Base-by-base conservation (phyloP, 2,113 vertebrate genomes). In the Melospiza melodia region DNA sequence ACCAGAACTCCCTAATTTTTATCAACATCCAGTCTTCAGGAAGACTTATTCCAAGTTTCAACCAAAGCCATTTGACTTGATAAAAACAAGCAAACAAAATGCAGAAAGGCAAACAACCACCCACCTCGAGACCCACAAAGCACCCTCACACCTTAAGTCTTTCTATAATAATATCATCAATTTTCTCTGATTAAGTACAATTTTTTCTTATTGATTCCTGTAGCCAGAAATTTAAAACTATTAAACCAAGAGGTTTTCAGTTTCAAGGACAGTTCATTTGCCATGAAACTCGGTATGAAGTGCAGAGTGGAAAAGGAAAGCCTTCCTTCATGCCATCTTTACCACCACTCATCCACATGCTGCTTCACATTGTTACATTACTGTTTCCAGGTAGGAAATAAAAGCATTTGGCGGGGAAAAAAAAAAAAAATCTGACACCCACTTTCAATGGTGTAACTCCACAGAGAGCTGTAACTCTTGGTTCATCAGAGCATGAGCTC, bases 71-170 rank as follows among this genome's bases (percentile, higher is more conserved):
- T 24, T 31, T 1, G 1, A 9, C 52, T 89, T 68, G 5, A 6
- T 43, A 62, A 51, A 68, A 86, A 35, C 13, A 83, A 88, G 58
- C 18, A 78, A 72, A 84, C 12, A 37, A 28, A 75, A 67, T 3
- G 1, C 15, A 52, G 48, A 76, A 73, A 86, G 33, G 10, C 55
- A 72, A 83, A 46, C 15, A 67, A 59, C 8, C 9, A 8, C 9
- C 11, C 9, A 74, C 31, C 46, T 72, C 35, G 33, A 75, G 49
- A 55, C 2, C 2, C 8, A 15, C 37, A 44, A 77, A 77, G 37
- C 2, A 6, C 7, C 16, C 15, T 35, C 3, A 1, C 22, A 84
- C 9, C 11, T 0, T 37, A 51, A n/a, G 3, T 27, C 48, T 61
- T 90, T 83, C 24, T 37, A 20, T 10, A 59, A 44, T 62, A 62